These are phyloP conservation scores for Terrapene triunguis DNA, from an alignment of 2,113 vertebrate species.

Conservation along the genomic window DNA sequence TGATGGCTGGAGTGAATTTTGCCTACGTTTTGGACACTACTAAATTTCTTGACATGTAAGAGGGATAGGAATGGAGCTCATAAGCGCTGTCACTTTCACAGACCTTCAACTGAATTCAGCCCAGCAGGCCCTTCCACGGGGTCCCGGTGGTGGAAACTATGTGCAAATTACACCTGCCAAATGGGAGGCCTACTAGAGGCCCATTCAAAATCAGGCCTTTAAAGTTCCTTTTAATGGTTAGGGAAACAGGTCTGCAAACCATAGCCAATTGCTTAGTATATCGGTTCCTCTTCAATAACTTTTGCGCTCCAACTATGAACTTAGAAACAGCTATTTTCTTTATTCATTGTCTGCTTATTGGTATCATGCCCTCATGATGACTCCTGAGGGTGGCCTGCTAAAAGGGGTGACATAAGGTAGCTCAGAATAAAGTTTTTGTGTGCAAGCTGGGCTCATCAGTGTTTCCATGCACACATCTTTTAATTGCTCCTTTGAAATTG, in stretches of 20 bases:
- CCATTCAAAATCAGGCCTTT: conserved; percentile 26
- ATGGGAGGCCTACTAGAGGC: neutral
- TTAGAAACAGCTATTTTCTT: conserved; percentile 78
- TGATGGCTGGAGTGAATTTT: neutral
- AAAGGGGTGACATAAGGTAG: conserved; percentile 81
- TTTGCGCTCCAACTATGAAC: conserved; percentile 73
- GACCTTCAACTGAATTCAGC: neutral
- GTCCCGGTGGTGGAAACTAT: neutral
- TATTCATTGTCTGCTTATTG: conserved; percentile 79
- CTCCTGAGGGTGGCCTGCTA: conserved; percentile 60
- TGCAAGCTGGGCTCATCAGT: conserved; percentile 76
- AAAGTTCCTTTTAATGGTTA: neutral
- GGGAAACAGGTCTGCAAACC: conserved; percentile 10
- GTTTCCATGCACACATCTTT: conserved; percentile 73
- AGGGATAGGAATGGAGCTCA: neutral
- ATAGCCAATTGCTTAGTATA: conserved; percentile 65
- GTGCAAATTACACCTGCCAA: conserved; percentile 6
- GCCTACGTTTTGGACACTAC: neutral
- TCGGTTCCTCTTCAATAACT: conserved; percentile 75
- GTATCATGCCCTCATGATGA: conserved; percentile 75
- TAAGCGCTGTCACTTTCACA: neutral
- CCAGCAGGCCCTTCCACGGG: neutral
- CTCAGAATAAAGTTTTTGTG: conserved; percentile 80
- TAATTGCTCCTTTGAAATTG: conserved; percentile 77
- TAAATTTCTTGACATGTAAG: conserved; percentile 24